Evolutionary conservation across 2,797 vertebrate species (phyloP), one percentile per base, ranked within the genome.

Genomic region (Ptychadena robeensis): DNA sequence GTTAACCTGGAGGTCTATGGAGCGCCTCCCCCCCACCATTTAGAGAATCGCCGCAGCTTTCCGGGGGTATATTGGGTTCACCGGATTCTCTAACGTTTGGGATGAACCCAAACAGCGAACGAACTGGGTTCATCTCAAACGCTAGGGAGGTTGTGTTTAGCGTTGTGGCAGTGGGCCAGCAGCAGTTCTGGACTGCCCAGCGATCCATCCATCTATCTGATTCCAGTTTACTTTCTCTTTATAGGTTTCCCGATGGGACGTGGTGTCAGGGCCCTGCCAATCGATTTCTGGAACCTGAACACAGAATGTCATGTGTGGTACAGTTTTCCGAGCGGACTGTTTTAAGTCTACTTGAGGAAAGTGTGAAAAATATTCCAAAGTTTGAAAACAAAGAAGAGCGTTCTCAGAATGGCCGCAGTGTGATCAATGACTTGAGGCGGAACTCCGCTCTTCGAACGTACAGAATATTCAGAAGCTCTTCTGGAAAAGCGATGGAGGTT

Each of bases 311-410:
- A 74, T 87, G 73, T 77, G 82, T 76, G 84, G 40, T 70, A 44
- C 86, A 89, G 87, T 77, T 88, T 61, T 86, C 93, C 8, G 86
- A 86, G 72, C 88, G 90, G 40, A 88, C 91, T 1, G 89, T 94
- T 35, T 86, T 94, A 30, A 90, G 90, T 85, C 92, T 95, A 79
- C 90, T 95, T 61, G 93, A 92, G 78, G 95, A 95, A 87, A 93
- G 93, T 53, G 92, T 93, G 9, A 94, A 92, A 71, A 88, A 92
- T 0, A 86, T 90, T 1, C 84, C 91, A 11, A 91, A 11, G 74
- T 48, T 76, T 25, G 77, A 77, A 80, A 8, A 28, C n/a, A 37
- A 27, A 57, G 38, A 28, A 4, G 48, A 0, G 80, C 53, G 63
- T 80, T 79, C 70, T 28, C 35, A 27, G 12, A 53, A 10, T 30